Evolutionary conservation across 2,797 vertebrate genomes (phyloP).

Genomic region (Phylloscopus collybita): DNA sequence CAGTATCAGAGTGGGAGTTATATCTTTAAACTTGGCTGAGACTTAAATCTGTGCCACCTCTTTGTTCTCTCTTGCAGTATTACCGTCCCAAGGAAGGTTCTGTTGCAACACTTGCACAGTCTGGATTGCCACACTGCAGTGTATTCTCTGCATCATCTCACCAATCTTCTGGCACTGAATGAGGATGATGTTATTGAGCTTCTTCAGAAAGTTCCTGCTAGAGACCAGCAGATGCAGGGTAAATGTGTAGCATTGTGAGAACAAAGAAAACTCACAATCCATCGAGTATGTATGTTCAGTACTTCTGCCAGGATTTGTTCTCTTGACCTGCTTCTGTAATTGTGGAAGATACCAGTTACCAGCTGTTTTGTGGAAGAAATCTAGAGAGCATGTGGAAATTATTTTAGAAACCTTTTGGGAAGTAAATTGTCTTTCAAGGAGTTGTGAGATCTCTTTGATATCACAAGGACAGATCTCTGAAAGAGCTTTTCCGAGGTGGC

Average conservation of each 20-base stretch:
- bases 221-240: constrained; percentile 66
- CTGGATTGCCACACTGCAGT: constrained; percentile 92
- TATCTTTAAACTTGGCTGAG: neutral
- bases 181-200: constrained; percentile 88
- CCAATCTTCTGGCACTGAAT: constrained; percentile 85
- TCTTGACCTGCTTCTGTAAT: neutral
- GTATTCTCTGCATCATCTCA: constrained; percentile 90
- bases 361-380: neutral
- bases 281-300: neutral
- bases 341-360: neutral
- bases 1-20: neutral
- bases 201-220: constrained; percentile 82
- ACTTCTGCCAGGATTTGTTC: neutral
- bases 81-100: constrained; percentile 81
- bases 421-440: neutral
- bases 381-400: neutral
- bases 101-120: constrained; percentile 87
- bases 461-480: neutral
- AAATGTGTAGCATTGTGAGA: neutral
- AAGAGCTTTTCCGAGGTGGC: neutral
- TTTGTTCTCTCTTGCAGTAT: constrained; percentile 75
- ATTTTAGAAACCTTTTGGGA: neutral
- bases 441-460: neutral
- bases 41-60: neutral
- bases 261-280: neutral